Evolutionary conservation across 1,140 invertebrate genomes (phyloP), one percentile per base, ranked within the genome.

Genomic region (Bilobella aurantiaca): DNA sequence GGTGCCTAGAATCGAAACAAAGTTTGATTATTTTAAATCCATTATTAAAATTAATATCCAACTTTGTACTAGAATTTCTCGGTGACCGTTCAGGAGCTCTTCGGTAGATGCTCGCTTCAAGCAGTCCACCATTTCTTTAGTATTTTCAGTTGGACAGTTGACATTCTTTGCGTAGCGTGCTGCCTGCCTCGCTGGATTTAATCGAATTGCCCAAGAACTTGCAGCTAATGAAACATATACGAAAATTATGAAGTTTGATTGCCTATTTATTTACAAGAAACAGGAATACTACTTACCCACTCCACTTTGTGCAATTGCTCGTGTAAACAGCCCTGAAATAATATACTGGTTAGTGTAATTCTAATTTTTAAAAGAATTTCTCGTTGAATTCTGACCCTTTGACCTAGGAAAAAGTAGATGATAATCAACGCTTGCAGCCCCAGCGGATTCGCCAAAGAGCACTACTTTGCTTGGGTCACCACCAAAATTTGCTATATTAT

Each of bases 401-500:
- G 58, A 60, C 56, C 78, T 72, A 12, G 79, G 79, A 0, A 81
- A 82, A 3, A 85, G 62, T 46, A 84, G 73, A 69, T 85, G 83
- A 66, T 82, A 75, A 14, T 80, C 78, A 29, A 79, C 81, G 2
- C 82, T 81, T 1, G 84, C 83, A 18, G 81, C 80, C 67, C 65
- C 65, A 23, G 65, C 62, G 23, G 53, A 63, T 58, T 59, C 56
- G 14, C 83, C 83, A 69, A 84, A 82, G 12, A 85, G 65, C 12
- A 82, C 84, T 8, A 85, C 79, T 31, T 77, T 76, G 31, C 78
- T 73, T 0, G 79, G 75, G 72, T 83, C 79, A 2, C 84, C 84
- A 30, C 82, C 82, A 72, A 85, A 85, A 58, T 76, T 18, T 80
- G 77, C 67, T n/a, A 82, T 82, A 62, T 81, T 81, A 47, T 78